Evolutionary conservation across 2,888 invertebrate genomes (phyloP), one percentile per base, ranked within the genome.

Genomic region (Crossocerus cetratus): DNA sequence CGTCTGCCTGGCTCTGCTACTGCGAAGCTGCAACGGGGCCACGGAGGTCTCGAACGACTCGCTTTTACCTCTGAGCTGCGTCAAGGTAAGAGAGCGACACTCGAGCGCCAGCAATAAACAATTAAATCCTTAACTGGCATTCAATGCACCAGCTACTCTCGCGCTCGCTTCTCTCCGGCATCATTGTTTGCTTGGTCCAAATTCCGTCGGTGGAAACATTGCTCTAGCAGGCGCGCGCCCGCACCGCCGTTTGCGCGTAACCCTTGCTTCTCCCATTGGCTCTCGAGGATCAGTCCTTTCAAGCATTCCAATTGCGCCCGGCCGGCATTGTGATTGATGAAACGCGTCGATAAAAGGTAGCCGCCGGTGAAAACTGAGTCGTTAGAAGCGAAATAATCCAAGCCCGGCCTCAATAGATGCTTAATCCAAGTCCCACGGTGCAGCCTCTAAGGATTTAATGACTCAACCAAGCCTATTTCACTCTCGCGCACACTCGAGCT

Each of bases 51-150:
- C 84, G 67, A 69, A 66, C 71, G 86, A 88, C 65, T 76, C 80
- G 21, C 81, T 86, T 68, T 87, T 89, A 80, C 85, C 86, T 65
- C 84, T 88, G 58, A 89, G 87, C 77, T 86, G 83, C 65, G 78
- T 87, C 76, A 88, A 90, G 88, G 90, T 89, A 77, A 81, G 79
- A 32, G 32, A 43, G 16, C 13, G 59, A 57, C 54, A 81, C 70
- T 23, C 16, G 53, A 54, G 22, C 18, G 45, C 22, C 53, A 56
- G 18, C 45, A 22, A 63, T 49, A 45, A 68, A 69, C 54, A 60
- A 77, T 80, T 75, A 61, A 72, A 62, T 72, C 54, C 62, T 59
- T 53, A 44, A 67, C 18, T 44, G 58, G 55, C 57, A 62, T 54
- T 53, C 58, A 67, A 58, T 61, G 59, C 54, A 18, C 42, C 59